These are phyloP conservation scores for Cathartes aura DNA, from an alignment of 2,113 vertebrate genomes.

Conservation along the genomic window DNA sequence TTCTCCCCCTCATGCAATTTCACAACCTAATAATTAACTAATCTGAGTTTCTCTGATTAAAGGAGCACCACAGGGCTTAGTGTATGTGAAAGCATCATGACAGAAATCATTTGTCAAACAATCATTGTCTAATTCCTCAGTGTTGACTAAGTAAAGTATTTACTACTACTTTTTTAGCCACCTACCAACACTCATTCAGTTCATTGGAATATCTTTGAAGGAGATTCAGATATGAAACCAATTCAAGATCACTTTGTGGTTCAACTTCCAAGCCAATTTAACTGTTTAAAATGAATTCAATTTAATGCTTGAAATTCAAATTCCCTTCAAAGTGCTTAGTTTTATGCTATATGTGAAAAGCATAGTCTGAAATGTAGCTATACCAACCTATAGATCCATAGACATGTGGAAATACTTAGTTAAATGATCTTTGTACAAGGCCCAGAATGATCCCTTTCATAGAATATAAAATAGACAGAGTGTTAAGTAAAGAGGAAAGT, in stretches of 20 bases:
- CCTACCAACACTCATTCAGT: background rate
- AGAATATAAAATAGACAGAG: background rate
- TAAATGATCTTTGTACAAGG: background rate
- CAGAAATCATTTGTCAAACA: background rate
- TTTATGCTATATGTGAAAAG: background rate
- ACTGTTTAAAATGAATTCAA: background rate
- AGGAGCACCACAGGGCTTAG: background rate
- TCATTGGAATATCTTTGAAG: background rate
- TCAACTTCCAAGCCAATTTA: background rate
- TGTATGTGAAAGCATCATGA: background rate
- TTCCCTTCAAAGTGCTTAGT: background rate
- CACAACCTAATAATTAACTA: background rate
- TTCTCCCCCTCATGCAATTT: background rate
- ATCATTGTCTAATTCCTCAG: background rate
- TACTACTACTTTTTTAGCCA: background rate
- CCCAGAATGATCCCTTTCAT: background rate
- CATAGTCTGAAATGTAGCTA: background rate
- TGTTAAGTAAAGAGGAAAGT: background rate
- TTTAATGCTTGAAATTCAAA: background rate
- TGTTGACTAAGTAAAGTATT: constrained; percentile 22
- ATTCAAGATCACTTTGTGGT: background rate
- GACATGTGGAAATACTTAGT: background rate
- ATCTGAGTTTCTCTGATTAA: background rate
- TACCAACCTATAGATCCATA: background rate
- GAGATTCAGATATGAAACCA: background rate